Conservation (phyloP, 2,888 invertebrate genomes). For the Bombyx huttoni region DNA sequence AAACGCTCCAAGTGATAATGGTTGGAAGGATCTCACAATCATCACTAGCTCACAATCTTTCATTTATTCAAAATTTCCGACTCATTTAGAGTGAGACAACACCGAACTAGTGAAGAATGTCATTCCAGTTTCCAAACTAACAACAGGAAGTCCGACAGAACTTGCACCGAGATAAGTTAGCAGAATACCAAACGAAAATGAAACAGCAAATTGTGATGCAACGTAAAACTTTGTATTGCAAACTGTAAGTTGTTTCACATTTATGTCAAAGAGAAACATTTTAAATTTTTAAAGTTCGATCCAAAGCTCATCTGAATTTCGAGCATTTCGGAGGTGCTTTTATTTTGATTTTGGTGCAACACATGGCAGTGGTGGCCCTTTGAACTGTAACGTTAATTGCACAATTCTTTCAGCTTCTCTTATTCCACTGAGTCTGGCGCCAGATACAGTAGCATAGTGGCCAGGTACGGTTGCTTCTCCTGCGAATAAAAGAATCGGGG, state of each 20-base stretch:
- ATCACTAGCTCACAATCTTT: too few species aligned
- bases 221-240: conserved; percentile 10
- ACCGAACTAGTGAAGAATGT: conserved; percentile 6
- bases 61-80: too few species aligned
- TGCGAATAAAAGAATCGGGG: conserved; percentile 82
- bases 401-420: conserved; percentile 83
- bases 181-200: conserved; percentile 26
- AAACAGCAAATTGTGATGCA: conserved; percentile 6
- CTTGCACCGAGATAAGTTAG: conserved; percentile 22
- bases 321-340: too few species aligned
- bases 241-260: conserved; percentile 2
- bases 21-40: too few species aligned
- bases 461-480: conserved; percentile 86
- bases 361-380: conserved; percentile 48
- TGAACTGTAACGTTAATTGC: conserved; percentile 69
- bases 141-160: conserved; percentile 23
- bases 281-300: background rate
- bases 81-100: background rate
- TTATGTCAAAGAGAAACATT: background rate
- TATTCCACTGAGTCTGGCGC: conserved; percentile 83
- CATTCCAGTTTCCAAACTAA: conserved; percentile 29
- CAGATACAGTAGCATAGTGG: conserved; percentile 82
- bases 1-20: too few species aligned
- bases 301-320: too few species aligned
- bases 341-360: background rate